A percentile compares a stretch with the other conserved stretches of the same genome.
phyloP scores from a whole-genome alignment of 2,113 vertebrate genomes.

The Cochlearius cochlearius region DNA sequence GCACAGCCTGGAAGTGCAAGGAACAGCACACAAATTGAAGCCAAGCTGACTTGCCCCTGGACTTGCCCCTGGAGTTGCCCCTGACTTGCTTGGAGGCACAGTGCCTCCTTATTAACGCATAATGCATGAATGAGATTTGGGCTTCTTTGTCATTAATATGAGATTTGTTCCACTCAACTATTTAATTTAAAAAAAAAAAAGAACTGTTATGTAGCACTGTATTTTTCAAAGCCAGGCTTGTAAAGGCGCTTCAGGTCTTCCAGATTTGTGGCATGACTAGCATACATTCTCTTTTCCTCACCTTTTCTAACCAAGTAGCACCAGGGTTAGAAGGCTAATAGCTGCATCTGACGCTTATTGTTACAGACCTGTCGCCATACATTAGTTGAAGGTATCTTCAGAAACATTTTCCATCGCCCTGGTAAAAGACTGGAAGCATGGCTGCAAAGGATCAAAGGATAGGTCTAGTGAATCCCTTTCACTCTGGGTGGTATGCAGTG shows the following conservation, averaged over 20 bases:
- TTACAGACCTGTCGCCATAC: background rate
- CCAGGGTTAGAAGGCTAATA: background rate
- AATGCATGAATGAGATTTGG: background rate
- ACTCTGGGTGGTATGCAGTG: background rate
- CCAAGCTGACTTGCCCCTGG: background rate
- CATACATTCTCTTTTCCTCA: background rate
- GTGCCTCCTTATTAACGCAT: background rate
- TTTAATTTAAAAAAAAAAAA: background rate
- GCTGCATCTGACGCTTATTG: background rate
- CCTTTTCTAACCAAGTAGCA: background rate
- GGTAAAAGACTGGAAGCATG: background rate
- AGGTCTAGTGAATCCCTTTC: background rate
- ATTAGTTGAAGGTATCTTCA: background rate
- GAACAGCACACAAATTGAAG: background rate
- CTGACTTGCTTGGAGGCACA: too few species aligned
- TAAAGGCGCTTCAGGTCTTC: background rate
- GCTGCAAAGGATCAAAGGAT: slow-evolving; percentile 13
- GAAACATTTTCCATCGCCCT: background rate
- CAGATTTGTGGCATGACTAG: background rate
- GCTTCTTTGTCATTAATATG: fast-evolving
- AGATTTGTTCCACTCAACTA: background rate
- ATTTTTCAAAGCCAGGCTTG: background rate
- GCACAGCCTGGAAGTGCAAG: background rate
- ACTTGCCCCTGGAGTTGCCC: too few species aligned
- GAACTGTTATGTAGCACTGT: fast-evolving